phyloP scores from a whole-genome alignment of 1,140 invertebrate species.

The Pachypsylla venusta region DNA sequence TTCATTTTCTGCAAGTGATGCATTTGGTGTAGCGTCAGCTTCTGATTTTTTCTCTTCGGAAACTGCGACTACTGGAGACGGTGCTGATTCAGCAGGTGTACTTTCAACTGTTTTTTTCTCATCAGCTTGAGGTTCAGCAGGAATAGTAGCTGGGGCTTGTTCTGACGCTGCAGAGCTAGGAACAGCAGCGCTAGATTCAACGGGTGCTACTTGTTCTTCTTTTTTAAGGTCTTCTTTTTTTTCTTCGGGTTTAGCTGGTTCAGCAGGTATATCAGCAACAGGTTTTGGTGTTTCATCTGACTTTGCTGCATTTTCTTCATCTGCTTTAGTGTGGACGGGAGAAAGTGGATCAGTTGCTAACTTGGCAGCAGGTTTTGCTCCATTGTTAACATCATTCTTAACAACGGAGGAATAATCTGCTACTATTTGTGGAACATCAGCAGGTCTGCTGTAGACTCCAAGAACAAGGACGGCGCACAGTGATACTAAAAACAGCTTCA shows the following conservation, averaged over 20 bases:
- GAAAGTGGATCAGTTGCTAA: too few species aligned
- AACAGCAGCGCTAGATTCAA: background rate
- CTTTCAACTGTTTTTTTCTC: background rate
- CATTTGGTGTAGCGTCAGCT: background rate
- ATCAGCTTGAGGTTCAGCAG: background rate
- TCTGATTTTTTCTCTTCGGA: background rate
- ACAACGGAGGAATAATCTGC: conserved; percentile 2
- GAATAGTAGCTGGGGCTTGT: background rate
- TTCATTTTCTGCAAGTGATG: background rate
- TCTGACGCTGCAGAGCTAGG: background rate
- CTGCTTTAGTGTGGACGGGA: background rate
- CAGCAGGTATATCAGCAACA: too few species aligned
- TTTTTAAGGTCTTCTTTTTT: conserved; percentile 7
- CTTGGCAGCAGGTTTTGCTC: background rate
- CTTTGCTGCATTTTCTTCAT: background rate
- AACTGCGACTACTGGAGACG: background rate
- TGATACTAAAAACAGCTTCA: background rate
- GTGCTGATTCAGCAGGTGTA: background rate
- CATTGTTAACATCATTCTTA: conserved; percentile 2
- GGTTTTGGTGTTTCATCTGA: background rate
- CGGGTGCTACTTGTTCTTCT: background rate
- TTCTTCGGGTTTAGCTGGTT: background rate
- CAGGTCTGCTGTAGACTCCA: background rate
- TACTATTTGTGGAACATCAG: background rate
- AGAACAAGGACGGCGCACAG: background rate